phyloP scores from a whole-genome alignment of 2,113 vertebrate genomes.

The Okapia johnstoni region DNA sequence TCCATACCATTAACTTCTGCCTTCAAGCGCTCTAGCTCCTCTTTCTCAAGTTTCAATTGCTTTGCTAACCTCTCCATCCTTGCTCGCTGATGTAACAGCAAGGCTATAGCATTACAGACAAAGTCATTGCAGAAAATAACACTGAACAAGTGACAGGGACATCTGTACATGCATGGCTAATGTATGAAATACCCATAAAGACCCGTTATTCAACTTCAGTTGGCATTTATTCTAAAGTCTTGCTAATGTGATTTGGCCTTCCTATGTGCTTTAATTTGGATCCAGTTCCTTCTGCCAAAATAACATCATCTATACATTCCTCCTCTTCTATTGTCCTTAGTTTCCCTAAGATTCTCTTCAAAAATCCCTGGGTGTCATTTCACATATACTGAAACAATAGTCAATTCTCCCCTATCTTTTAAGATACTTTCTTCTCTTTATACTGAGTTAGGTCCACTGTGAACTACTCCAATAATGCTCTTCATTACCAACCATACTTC shows the following conservation, averaged over 20 bases:
- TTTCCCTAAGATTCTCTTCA: conserved; percentile 14
- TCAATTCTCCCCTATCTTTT: not conserved
- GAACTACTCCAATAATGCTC: not conserved
- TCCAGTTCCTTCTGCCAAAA: conserved; percentile 6
- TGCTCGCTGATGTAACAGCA: conserved; percentile 96
- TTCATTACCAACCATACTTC: conserved; percentile 1
- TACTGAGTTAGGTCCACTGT: not conserved
- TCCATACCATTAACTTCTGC: conserved; percentile 97
- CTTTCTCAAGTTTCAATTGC: conserved; percentile 91
- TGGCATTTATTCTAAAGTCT: conserved; percentile 20
- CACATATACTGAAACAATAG: not conserved
- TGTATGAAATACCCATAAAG: not conserved
- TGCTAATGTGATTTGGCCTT: not conserved
- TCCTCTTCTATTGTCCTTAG: not conserved
- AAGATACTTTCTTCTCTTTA: not conserved
- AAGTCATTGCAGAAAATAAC: conserved; percentile 61
- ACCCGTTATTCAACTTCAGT: not conserved
- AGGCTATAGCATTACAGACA: conserved; percentile 83
- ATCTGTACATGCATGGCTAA: conserved; percentile 2
- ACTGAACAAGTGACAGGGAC: conserved; percentile 9
- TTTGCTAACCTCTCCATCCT: conserved; percentile 98
- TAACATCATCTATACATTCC: not conserved
- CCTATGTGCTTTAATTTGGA: conserved; percentile 8
- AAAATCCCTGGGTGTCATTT: not conserved
- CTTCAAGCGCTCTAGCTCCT: conserved; percentile 94